Evolutionary conservation across 92 coral and sea anemone genomes (phyloP).

Genomic region (Parazoanthus darwini): DNA sequence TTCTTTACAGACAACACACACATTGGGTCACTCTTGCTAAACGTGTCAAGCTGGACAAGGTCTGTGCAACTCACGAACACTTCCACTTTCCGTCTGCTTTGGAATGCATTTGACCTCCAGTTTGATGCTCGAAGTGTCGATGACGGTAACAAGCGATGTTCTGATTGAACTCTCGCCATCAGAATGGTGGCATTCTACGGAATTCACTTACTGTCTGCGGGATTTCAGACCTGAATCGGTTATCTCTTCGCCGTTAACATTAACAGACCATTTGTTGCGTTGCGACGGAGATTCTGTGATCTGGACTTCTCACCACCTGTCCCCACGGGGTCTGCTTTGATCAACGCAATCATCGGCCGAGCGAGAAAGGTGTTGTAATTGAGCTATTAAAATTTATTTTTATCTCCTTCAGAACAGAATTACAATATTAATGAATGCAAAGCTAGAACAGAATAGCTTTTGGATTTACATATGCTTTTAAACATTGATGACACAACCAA

Average conservation of each 20-base stretch:
- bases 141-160: background rate
- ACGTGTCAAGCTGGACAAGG: conserved; percentile 80
- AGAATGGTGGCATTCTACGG: background rate
- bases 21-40: conserved; percentile 89
- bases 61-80: conserved; percentile 79
- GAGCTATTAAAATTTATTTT: background rate
- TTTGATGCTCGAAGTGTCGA: conserved; percentile 13
- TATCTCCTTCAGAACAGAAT: background rate
- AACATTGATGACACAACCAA: background rate
- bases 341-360: background rate
- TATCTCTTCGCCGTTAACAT: background rate
- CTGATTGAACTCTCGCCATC: conserved; percentile 36
- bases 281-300: background rate
- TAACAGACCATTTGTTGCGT: background rate
- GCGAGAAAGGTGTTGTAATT: background rate
- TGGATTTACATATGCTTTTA: background rate
- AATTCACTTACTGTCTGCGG: background rate
- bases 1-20: conserved; percentile 82
- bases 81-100: conserved; percentile 69
- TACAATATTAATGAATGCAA: background rate
- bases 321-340: background rate
- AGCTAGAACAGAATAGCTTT: background rate
- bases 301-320: background rate
- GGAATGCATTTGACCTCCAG: conserved; percentile 67
- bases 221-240: background rate